Base-by-base conservation (phyloP, 1,140 invertebrate species). In the Pentalonia nigronervosa region DNA sequence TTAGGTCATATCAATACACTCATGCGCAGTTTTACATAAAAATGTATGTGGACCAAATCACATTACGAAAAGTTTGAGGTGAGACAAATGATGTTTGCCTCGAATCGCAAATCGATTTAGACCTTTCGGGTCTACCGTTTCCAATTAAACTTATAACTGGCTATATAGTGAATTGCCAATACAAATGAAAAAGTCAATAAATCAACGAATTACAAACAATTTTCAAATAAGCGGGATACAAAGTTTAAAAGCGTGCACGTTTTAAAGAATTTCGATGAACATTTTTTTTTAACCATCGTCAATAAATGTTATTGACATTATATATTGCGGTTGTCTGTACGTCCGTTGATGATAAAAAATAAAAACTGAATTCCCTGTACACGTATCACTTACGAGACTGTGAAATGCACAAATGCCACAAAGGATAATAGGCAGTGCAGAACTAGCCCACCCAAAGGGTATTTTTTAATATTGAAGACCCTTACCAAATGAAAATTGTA, bases 181-280 rank as follows among this genome's bases (percentile, higher is more conserved):
- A 60, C 88, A 25, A 90, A 90, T 36, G 36, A 90, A 90, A 90
- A 90, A 90, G 25, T 30, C 23, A 60, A 90, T 60, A 90, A 60
- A 60, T 60, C n/a, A 90, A 60, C 23, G 25, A 60, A 56, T 50
- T 88, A 53, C 87, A n/a, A 53, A 53, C 21, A 50, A 34, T 60
- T 60, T 89, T 60, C 50, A 30, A 45, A 45, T 41, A 53, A 21
- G 7, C 41, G 11, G 14, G 30, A 60, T 20, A 25, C 14, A 60
- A 41, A 17, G 50, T 30, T 90, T 60, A 41, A 41, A 90, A 25
- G 23, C 9, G 34, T 17, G 21, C 17, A 25, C n/a, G 6, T 88
- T 88, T 50, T 7, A 50, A 50, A 53, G n/a, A 21, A 48, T 30
- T 50, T 87, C 4, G 45, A n/a, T n/a, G 34, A 47, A 30, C 9